Base-by-base conservation (phyloP, 2,888 invertebrate species). In the Pachliopta kotzebuea region DNA sequence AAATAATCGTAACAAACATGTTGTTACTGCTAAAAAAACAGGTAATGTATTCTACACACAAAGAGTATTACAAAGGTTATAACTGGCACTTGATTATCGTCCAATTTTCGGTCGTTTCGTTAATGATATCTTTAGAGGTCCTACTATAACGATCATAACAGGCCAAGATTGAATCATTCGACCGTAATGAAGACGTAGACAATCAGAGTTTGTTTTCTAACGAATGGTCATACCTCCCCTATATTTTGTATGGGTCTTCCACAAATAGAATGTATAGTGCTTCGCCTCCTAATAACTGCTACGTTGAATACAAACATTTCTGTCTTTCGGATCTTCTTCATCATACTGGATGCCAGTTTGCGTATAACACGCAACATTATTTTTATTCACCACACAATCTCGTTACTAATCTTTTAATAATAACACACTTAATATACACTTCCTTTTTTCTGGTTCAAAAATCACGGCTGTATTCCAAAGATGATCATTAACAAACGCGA, bases 231-330 rank as follows among this genome's bases (percentile, higher is more conserved):
- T 79, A 90, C 90, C 89, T 87, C 87, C 37, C 80, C 78, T 65
- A 89, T 75, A 18, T 87, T 86, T 69, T 89, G 87, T 63, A 90
- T 78, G 9, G 79, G 78, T 56, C 87, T 80, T 68, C 88, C 80
- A 67, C 81, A 81, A 66, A 84, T 78, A 0, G 88, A 85, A 73
- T 85, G 84, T 67, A 88, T 76, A 58, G 85, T 83, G 52, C 77
- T 78, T 14, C 65, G 57, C 63, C 87, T 76, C 68, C 84, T 78
- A 60, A 76, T 77, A 59, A 84, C 65, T n/a, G 78, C 78, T 60
- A 81, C 74, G 63, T 83, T 85, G 64, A 88, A 80, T 65, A 84
- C 68, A 58, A 86, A 72, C 66, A 85, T 73, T 71, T 90, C 85
- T 23, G 80, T 76, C 63, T 74, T 81, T 20, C 86, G 80, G 64